Percentiles rank a stretch among this genome's conserved stretches.
Evolutionary conservation across 2,888 invertebrate species (phyloP).

Genomic region (Isotomurus palustris): DNA sequence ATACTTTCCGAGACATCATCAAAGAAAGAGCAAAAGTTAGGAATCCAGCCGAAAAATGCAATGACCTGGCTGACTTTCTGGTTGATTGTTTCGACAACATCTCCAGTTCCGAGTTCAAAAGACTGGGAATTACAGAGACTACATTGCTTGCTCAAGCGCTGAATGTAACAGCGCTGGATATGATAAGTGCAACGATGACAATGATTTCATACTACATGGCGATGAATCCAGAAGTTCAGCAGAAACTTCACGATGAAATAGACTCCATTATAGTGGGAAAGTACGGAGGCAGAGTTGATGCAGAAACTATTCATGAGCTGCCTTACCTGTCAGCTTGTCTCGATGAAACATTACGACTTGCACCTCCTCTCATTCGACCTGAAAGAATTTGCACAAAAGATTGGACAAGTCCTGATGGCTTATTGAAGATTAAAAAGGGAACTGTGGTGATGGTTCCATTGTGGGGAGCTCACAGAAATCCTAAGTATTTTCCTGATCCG

Average conservation of each 20-base stretch:
- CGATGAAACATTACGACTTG: slow-evolving; percentile 23
- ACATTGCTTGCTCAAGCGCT: slow-evolving; percentile 31
- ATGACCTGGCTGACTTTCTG: slow-evolving; percentile 30
- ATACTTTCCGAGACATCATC: slow-evolving; percentile 25
- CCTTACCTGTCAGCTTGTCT: slow-evolving; percentile 19
- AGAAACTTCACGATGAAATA: slow-evolving; percentile 23
- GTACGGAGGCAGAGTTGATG: slow-evolving; percentile 9
- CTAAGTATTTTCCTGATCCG: slow-evolving; percentile 23
- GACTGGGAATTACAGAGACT: slow-evolving; percentile 26
- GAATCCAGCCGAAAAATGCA: not conserved
- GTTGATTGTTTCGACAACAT: slow-evolving; percentile 24
- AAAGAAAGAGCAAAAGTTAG: not conserved
- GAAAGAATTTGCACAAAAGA: slow-evolving; percentile 24
- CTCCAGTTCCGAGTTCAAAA: slow-evolving; percentile 20
- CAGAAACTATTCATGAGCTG: slow-evolving; percentile 15
- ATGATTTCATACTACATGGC: slow-evolving; percentile 24
- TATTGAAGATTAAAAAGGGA: slow-evolving; percentile 27
- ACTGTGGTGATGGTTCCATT: slow-evolving; percentile 23
- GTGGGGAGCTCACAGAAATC: slow-evolving; percentile 24
- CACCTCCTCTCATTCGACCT: slow-evolving; percentile 16
- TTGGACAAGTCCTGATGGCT: slow-evolving; percentile 15
- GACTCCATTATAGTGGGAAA: slow-evolving; percentile 13
- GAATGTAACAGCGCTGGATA: slow-evolving; percentile 29
- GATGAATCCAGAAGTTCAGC: slow-evolving; percentile 11
- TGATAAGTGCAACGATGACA: slow-evolving; percentile 22